Evolutionary conservation across 2,888 invertebrate genomes (phyloP).

Genomic region (Hoplodrina blanda): DNA sequence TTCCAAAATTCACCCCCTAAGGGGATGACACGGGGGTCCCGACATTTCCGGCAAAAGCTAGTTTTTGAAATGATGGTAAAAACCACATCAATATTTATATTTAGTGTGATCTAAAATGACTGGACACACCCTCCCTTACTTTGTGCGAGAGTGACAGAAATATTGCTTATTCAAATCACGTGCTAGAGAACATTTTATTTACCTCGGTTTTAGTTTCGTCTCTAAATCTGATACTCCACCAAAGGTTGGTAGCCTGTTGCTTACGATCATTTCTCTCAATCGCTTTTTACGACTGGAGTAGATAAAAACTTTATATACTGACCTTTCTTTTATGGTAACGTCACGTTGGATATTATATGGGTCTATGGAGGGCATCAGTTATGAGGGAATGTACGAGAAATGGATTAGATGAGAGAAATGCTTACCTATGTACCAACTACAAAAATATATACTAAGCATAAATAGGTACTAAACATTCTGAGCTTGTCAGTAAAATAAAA

Average conservation of each 20-base stretch:
- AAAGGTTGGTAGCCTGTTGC: constrained; percentile 46
- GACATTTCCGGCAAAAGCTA: too few species aligned
- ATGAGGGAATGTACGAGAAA: constrained; percentile 35
- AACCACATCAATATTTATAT: too few species aligned
- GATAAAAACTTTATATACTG: constrained; percentile 57
- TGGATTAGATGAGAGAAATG: constrained; percentile 37
- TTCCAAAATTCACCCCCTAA: too few species aligned
- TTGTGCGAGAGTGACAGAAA: not conserved
- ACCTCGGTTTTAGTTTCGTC: not conserved
- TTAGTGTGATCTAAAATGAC: not conserved
- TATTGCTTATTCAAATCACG: not conserved
- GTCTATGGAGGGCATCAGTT: constrained; percentile 35
- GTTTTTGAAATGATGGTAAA: too few species aligned
- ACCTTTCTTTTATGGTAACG: constrained; percentile 52
- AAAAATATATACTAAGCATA: not conserved
- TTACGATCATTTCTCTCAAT: constrained; percentile 44
- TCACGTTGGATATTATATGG: constrained; percentile 52
- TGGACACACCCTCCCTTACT: not conserved
- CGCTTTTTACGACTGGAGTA: constrained; percentile 52
- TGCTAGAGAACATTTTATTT: not conserved
- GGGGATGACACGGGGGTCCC: too few species aligned
- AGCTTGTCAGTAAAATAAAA: not conserved
- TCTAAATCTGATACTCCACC: not conserved
- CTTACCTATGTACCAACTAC: not conserved
- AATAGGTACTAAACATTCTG: not conserved